These are phyloP conservation scores for Acronicta aceris DNA, from an alignment of 2,888 invertebrate species.

Conservation along the genomic window DNA sequence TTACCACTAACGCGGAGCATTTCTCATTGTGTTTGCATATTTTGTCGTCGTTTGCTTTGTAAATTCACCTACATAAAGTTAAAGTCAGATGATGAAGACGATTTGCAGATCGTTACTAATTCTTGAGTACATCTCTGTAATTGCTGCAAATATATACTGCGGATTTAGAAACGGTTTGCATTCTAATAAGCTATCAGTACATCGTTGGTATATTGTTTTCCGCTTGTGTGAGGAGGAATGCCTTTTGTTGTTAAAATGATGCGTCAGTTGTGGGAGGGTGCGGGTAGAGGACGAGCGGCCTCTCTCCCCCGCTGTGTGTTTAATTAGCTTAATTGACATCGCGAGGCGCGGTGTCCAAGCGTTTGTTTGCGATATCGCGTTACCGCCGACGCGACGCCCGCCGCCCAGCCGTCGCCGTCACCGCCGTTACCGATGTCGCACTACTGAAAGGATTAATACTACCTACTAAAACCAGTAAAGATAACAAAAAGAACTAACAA, in stretches of 20 bases:
- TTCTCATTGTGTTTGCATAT: slow-evolving; percentile 85
- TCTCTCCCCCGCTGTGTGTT: slow-evolving; percentile 83
- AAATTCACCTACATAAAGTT: slow-evolving; percentile 71
- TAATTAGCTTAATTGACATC: slow-evolving; percentile 89
- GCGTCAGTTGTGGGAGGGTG: slow-evolving; percentile 76
- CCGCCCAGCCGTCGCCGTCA: slow-evolving; percentile 64
- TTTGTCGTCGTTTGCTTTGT: slow-evolving; percentile 80
- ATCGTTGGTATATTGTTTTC: slow-evolving; percentile 71
- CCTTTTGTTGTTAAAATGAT: slow-evolving; percentile 82
- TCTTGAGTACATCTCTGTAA: slow-evolving; percentile 37
- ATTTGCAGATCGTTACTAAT: slow-evolving; percentile 49
- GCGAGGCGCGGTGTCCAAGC: slow-evolving; percentile 87
- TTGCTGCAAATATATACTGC: slow-evolving; percentile 22
- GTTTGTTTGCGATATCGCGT: slow-evolving; percentile 87
- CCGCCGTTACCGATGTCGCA: slow-evolving; percentile 44
- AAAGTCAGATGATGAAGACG: slow-evolving; percentile 62
- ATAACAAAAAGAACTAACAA: slow-evolving; percentile 1
- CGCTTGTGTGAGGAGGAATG: slow-evolving; percentile 73
- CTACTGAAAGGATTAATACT: slow-evolving; percentile 51
- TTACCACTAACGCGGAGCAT: slow-evolving; percentile 83
- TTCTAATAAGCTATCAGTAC: slow-evolving; percentile 52
- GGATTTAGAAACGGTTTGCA: slow-evolving; percentile 44
- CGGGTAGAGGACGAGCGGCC: slow-evolving; percentile 65
- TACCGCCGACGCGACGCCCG: slow-evolving; percentile 63
- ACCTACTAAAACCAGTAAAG: slow-evolving; percentile 9